phyloP scores from a whole-genome alignment of 2,797 vertebrate genomes.

The Lerista edwardsae region DNA sequence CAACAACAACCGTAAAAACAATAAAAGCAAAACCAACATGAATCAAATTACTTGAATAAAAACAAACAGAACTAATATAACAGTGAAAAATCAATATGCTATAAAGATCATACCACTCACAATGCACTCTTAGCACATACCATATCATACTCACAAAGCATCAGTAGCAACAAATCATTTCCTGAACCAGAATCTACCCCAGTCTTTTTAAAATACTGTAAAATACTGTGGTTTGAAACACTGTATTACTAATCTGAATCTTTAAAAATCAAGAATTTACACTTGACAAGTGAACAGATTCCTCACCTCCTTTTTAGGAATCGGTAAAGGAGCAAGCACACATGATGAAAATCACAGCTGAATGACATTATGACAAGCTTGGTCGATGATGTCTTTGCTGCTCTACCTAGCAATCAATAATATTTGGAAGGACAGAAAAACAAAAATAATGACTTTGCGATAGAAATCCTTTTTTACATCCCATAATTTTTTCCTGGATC shows the following conservation, averaged over 20 bases:
- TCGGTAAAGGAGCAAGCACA: not conserved
- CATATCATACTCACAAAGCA: not conserved
- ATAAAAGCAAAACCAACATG: no score
- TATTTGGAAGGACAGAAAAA: not conserved
- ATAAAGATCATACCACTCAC: not conserved
- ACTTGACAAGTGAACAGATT: not conserved
- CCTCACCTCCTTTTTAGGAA: not conserved
- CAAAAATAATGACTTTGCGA: not conserved
- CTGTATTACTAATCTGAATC: not conserved
- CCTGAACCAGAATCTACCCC: not conserved
- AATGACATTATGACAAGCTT: not conserved
- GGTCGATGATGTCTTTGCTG: no score
- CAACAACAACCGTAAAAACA: no score
- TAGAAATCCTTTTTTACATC: not conserved
- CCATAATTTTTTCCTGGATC: constrained; percentile 9
- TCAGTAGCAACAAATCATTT: not conserved
- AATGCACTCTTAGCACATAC: not conserved
- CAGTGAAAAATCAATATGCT: not conserved
- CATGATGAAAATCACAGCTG: not conserved
- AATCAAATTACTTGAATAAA: no score
- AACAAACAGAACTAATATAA: no score
- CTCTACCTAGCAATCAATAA: not conserved
- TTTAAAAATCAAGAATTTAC: not conserved
- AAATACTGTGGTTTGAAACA: no score
- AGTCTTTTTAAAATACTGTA: not conserved